phyloP scores from a whole-genome alignment of 2,113 vertebrate species.

The Boulengeromyrus knoepffleri region DNA sequence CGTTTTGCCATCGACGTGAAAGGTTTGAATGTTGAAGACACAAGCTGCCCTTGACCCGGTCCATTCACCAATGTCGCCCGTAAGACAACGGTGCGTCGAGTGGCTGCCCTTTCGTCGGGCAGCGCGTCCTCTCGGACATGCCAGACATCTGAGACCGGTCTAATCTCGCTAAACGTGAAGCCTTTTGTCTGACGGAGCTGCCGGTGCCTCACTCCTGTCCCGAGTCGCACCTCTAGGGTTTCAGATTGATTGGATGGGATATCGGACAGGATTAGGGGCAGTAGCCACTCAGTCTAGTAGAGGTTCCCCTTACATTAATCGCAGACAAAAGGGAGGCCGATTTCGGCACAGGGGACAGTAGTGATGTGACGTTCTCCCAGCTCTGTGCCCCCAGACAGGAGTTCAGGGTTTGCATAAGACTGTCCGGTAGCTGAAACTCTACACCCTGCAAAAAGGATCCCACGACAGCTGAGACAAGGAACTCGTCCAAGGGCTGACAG shows the following conservation, averaged over 20 bases:
- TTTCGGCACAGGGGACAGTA: conserved; percentile 40
- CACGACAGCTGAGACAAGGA: background rate
- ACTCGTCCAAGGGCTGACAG: background rate
- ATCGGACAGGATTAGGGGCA: conserved; percentile 84
- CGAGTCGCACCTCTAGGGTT: conserved; percentile 74
- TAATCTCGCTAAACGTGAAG: conserved; percentile 52
- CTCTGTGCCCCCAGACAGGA: background rate
- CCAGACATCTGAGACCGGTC: conserved; percentile 29
- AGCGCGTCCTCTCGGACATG: background rate
- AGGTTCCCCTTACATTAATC: conserved; percentile 82
- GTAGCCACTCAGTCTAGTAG: conserved; percentile 95
- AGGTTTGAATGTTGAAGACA: background rate
- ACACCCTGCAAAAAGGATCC: conserved; percentile 6
- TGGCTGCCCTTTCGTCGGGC: background rate
- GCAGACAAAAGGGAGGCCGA: conserved; percentile 74
- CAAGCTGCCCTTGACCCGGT: background rate
- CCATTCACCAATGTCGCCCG: background rate
- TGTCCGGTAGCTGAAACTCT: conserved; percentile 15
- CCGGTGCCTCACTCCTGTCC: conserved; percentile 64
- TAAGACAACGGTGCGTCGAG: background rate
- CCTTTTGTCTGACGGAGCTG: conserved; percentile 68
- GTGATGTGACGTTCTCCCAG: background rate
- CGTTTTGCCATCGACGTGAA: background rate
- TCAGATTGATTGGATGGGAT: conserved; percentile 86
- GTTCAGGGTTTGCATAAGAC: conserved; percentile 19